Evolutionary conservation across 2,113 vertebrate genomes (phyloP), one percentile per base, ranked within the genome.

Genomic region (Rousettus leschenaultii): DNA sequence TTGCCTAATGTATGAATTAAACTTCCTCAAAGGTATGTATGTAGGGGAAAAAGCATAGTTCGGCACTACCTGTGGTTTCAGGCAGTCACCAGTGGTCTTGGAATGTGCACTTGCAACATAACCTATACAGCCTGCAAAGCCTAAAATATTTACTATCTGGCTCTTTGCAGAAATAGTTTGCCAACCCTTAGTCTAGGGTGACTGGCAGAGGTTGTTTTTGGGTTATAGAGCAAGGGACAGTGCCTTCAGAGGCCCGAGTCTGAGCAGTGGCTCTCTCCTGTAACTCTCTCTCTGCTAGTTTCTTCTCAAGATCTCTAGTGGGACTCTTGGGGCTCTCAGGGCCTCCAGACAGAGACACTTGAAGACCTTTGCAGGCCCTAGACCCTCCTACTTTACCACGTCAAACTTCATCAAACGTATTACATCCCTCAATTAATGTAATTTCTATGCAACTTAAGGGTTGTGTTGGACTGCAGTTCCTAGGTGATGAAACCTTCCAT

Each of bases 231-330:
- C 0, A 45, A 59, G 43, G 43, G 12, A 65, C 3, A 11, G 38
- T 3, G 14, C n/a, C 48, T 61, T 14, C 38, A 5, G 30, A 22
- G 21, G 7, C 28, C 12, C 0, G 4, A n/a, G 5, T 40, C 30
- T 38, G 21, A 75, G 43, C 28, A 40, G 30, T 66, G 35, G 53
- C 38, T 86, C 43, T 51, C 35, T 22, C 21, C 28, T 19, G 14
- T 38, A 18, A 66, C 28, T 84, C 19, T 51, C 51, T 71, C 24
- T 74, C 26, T 13, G 59, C 10, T 19, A 28, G 15, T 30, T 68
- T 89, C 65, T 65, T 59, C 70, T 65, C 89, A 35, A 22, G 71
- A n/a, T 80, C 30, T 70, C n/a, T 15, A 83, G 4, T 35, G 11
- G 38, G n/a, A 40, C 11, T 35, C 19, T 5, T 38, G 10, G 38